Base-by-base conservation (phyloP, 1,140 invertebrate genomes). In the Adelges cooleyi region DNA sequence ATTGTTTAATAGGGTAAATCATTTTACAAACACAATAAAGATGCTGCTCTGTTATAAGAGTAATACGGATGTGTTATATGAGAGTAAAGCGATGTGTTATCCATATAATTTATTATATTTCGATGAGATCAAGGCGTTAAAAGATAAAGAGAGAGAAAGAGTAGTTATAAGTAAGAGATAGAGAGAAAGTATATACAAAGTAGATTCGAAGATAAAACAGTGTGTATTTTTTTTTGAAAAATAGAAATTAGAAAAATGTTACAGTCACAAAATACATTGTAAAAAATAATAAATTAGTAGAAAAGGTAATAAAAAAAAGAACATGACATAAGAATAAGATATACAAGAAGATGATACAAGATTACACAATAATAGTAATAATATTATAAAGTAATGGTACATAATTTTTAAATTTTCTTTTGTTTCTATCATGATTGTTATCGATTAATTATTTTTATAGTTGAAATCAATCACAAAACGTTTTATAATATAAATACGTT, bases 181-280 rank as follows among this genome's bases (percentile, higher is more conserved):
- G 22, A 56, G 9, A 59, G 22, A 59, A 10, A 20, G n/a, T 18
- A 42, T 18, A 59, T 17, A 46, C 25, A 20, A 33, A n/a, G 27
- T 27, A 13, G 42, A 48, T 46, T 62, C n/a, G 56, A 62, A 62
- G 56, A 62, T 62, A 59, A 62, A 62, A 62, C 42, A n/a, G 56
- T 29, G 40, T 62, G 56, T 62, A 62, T 62, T 62, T 62, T 46
- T 38, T 25, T 17, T 59, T 44, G 17, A 46, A 62, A 62, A 62
- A 62, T 29, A 48, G 56, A 62, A 62, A 46, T 46, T 48, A 62
- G 25, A 62, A 62, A 62, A 62, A 44, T 38, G 27, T 62, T 62
- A 62, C 56, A 62, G 56, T 48, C 56, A 62, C 29, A 62, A 62
- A 62, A 62, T 42, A 62, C n/a, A 25, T 48, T 29, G n/a, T 46